phyloP scores from a whole-genome alignment of 2,113 vertebrate genomes.

The Acanthochromis polyacanthus region DNA sequence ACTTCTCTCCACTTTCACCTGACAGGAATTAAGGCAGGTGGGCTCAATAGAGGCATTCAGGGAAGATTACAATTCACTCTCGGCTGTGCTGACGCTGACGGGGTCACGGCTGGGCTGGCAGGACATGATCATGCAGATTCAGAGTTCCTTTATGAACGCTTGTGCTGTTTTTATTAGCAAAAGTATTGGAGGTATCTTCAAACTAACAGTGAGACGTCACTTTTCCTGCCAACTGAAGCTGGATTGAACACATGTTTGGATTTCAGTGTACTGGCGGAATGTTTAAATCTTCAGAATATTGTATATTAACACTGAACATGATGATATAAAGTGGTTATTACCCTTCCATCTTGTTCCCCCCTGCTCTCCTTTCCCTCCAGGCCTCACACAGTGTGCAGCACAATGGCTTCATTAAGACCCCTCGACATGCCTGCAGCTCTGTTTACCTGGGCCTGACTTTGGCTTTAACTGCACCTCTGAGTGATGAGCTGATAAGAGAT shows the following conservation, averaged over 20 bases:
- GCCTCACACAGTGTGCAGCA: constrained; percentile 54
- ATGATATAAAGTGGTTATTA: background rate
- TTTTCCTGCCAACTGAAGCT: background rate
- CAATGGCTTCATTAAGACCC: constrained; percentile 59
- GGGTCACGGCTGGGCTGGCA: constrained; percentile 12
- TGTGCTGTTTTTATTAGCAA: background rate
- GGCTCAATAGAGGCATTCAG: constrained; percentile 67
- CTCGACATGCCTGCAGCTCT: constrained; percentile 43
- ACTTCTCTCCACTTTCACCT: constrained; percentile 70
- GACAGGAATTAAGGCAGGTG: constrained; percentile 52
- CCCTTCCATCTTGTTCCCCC: background rate
- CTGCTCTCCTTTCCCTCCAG: background rate
- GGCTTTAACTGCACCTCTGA: constrained; percentile 47
- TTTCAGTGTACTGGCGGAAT: background rate
- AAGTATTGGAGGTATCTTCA: background rate
- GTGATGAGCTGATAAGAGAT: constrained; percentile 53
- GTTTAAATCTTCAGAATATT: background rate
- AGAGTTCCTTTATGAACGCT: background rate
- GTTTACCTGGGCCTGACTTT: constrained; percentile 36
- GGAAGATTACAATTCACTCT: constrained; percentile 37
- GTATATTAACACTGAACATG: background rate
- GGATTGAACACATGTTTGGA: background rate
- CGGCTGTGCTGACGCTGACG: constrained; percentile 12
- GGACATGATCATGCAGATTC: constrained; percentile 13
- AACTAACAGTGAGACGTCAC: too few species aligned